Percentiles rank a stretch among this genome's conserved stretches.
Evolutionary conservation across 1,140 invertebrate species (phyloP).

Genomic region (Ladona fulva): DNA sequence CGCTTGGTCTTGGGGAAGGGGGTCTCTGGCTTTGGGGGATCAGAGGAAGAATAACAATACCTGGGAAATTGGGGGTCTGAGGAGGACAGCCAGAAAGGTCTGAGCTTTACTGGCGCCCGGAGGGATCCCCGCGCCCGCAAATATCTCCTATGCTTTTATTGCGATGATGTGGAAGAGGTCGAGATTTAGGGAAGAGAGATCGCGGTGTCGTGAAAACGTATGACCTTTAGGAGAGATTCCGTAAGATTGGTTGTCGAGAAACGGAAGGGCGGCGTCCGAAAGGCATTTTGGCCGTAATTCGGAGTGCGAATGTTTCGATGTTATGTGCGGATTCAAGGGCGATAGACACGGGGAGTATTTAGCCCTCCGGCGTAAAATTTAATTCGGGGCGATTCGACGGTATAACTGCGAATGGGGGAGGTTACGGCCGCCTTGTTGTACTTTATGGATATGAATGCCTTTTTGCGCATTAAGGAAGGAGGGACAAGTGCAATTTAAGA

Average conservation of each 20-base stretch:
- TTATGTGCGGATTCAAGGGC: no score
- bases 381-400: no score
- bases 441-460: no score
- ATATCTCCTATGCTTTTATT: neutral
- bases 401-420: no score
- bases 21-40: neutral
- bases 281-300: no score
- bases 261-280: neutral
- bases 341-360: no score
- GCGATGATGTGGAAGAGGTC: neutral
- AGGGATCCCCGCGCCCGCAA: neutral
- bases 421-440: no score
- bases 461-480: no score
- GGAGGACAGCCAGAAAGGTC: neutral
- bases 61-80: slow-evolving; percentile 1
- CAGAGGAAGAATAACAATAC: neutral
- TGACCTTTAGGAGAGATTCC: neutral
- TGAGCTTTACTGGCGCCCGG: neutral
- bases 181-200: neutral
- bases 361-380: no score
- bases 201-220: neutral
- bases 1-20: neutral
- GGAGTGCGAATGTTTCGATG: no score
- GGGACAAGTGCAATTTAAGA: no score
- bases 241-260: neutral